Base-by-base conservation (phyloP, 2,888 invertebrate species). In the Oasisia sp. region DNA sequence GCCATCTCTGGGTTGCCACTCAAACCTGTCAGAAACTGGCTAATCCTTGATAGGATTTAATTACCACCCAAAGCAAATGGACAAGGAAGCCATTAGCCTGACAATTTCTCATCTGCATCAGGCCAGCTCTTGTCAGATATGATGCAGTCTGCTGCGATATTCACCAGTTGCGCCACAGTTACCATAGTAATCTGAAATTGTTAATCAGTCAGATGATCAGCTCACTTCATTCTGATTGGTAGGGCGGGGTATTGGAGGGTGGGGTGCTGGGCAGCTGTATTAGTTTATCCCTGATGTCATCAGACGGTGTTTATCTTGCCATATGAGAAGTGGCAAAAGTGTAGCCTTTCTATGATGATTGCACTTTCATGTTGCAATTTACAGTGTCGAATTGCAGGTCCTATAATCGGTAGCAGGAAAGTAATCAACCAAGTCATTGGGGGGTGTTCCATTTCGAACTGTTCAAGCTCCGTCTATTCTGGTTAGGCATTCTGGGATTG, bases 251-350 rank as follows among this genome's bases (percentile, higher is more conserved):
- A 19, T 74, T 74, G 19, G 50, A 74, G 74, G 74, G 19, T 74
- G 74, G 74, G 74, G 74, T 74, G 74, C 27, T 14, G 7, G n/a
- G 74, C 74, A 74, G 74, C 74, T 74, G 74, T 74, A 74, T 74
- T 74, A 74, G 74, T 74, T 74, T 74, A 74, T 74, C 74, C 74
- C n/a, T 74, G n/a, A 74, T 74, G 74, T 74, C 74, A 74, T 74
- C 74, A 74, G 27, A n/a, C 74, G 27, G 74, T 74, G 19, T 74
- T 74, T 74, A 74, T 74, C 74, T 74, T 74, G 74, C n/a, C 74
- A 74, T 74, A 19, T 74, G 74, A 74, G 74, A 74, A 74, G 74
- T 74, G 74, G 74, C 74, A 74, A 74, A 74, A 74, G 74, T 74
- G 74, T 74, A 74, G 74, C 74, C 74, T 74, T 74, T 74, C 74